Conservation (phyloP, 2,888 invertebrate genomes). For the Parnassius mnemosyne region DNA sequence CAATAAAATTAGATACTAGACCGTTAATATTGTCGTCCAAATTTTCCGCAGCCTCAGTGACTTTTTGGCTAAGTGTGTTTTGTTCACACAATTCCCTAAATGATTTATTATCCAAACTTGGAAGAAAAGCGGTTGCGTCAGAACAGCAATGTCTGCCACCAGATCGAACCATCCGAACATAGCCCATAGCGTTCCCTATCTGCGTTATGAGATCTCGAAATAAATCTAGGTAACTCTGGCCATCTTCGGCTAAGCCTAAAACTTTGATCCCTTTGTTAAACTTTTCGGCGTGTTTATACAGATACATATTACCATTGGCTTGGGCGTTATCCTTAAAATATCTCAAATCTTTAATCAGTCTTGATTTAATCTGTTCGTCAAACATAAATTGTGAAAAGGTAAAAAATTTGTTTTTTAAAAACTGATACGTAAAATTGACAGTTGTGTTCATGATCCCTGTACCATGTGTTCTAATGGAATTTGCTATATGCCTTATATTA, state of each 20-base stretch:
- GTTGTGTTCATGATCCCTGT: constrained; percentile 98
- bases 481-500: constrained; percentile 96
- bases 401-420: constrained; percentile 94
- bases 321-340: constrained; percentile 88
- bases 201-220: constrained; percentile 95
- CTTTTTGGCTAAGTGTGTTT: constrained; percentile 80
- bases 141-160: constrained; percentile 96
- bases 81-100: constrained; percentile 84
- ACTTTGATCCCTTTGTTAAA: constrained; percentile 95
- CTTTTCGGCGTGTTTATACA: constrained; percentile 95
- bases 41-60: constrained; percentile 84
- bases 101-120: constrained; percentile 83
- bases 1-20: constrained; percentile 90
- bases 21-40: constrained; percentile 89
- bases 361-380: constrained; percentile 98
- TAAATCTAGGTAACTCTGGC: constrained; percentile 94
- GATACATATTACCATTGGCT: constrained; percentile 85
- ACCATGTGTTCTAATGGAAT: constrained; percentile 98
- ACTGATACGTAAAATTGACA: constrained; percentile 96
- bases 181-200: constrained; percentile 98
- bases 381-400: constrained; percentile 98
- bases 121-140: constrained; percentile 93
- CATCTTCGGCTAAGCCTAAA: constrained; percentile 90
- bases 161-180: constrained; percentile 95
- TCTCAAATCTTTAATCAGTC: constrained; percentile 92